Base-by-base conservation (phyloP, 2,113 vertebrate genomes). In the Forbesichthys papilliferus region DNA sequence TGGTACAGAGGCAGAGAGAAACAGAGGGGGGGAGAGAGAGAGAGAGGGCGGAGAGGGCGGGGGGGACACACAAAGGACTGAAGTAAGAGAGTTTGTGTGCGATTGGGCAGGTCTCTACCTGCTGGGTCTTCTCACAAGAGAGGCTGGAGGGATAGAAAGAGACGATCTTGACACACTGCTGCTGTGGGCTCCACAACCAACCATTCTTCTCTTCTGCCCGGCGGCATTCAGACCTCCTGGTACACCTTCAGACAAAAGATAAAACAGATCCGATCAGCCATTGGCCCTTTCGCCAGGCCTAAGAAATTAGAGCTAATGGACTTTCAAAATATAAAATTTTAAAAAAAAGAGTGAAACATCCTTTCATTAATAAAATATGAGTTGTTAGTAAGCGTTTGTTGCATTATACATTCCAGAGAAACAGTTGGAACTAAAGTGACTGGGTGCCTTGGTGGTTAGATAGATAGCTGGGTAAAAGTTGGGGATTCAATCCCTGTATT, bases 161-260 rank as follows among this genome's bases (percentile, higher is more conserved):
- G 14, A 93, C 69, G 61, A 98, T 76, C 65, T 92, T 87, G 83
- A 96, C 88, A 34, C 96, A 98, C 11, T 91, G 82, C 66, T 94
- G 90, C 47, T 56, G 74, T 1, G 94, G 94, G 86, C 96, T 97
- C 95, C 95, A 98, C 20, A 98, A 84, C 96, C 97, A 98, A 68
- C 95, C 94, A 65, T 94, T 93, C n/a, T 90, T 88, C 82, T 94
- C 92, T 70, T 90, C 89, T 0, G 96, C 93, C 73, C 94, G 85
- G 2, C 63, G 83, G 88, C 97, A 99, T 67, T 95, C 93, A 0
- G 89, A 87, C 80, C 89, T 95, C 90, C 93, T 93, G 80, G 94
- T 95, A 65, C 97, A 98, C 67, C 97, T 96, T 82, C 67, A 84
- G 64, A 84, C 42, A 42, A 20, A 46, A 71, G 57, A 33, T 80